Conservation (phyloP, 2,113 vertebrate species). For the Ceyx cyanopectus region DNA sequence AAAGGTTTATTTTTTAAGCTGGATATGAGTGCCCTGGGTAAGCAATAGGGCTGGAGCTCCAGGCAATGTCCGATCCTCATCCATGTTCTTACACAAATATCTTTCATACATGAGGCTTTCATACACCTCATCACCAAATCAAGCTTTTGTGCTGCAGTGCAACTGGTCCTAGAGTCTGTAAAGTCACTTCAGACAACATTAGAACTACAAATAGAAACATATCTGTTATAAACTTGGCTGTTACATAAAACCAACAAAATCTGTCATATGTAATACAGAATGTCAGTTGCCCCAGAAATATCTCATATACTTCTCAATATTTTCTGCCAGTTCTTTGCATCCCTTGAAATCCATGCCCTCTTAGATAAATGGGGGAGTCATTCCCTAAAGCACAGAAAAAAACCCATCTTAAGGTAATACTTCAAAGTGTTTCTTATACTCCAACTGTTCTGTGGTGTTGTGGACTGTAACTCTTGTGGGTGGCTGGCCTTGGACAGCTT, state of each 20-base stretch:
- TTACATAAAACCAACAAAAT: background rate
- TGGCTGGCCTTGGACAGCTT: background rate
- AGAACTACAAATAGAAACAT: background rate
- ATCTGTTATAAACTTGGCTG: background rate
- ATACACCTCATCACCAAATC: background rate
- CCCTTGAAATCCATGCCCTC: background rate
- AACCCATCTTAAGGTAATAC: background rate
- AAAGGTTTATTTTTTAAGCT: background rate
- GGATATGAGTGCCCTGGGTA: fast-evolving
- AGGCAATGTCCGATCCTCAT: background rate
- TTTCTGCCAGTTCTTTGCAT: background rate
- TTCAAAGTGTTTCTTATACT: background rate
- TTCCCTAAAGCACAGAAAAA: background rate
- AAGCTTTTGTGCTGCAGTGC: background rate
- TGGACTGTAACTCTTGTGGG: background rate
- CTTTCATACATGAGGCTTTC: background rate
- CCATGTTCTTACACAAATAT: background rate
- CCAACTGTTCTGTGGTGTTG: background rate
- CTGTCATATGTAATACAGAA: background rate
- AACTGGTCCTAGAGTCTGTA: background rate
- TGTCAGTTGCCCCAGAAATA: background rate
- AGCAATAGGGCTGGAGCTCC: background rate
- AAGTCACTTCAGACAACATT: background rate
- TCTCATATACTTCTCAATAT: background rate
- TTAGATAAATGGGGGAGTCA: background rate